Conservation (phyloP, 2,797 vertebrate genomes). For the Poecilia wingei region DNA sequence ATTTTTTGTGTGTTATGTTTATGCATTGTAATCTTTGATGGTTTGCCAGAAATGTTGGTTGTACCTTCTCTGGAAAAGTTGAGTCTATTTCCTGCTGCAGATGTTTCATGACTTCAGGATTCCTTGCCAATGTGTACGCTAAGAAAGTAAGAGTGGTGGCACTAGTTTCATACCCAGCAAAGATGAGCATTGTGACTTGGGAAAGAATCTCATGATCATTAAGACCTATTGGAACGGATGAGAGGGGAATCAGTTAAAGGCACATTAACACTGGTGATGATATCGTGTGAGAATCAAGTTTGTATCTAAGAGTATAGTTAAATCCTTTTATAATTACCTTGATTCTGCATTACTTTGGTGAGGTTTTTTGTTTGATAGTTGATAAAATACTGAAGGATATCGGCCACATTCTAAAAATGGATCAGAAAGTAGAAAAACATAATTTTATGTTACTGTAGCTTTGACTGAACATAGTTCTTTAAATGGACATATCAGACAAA, state of each 20-base stretch:
- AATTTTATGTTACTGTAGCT: not conserved
- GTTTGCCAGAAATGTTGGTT: not conserved
- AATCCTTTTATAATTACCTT: conserved; percentile 14
- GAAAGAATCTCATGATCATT: conserved; percentile 84
- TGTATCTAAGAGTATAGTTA: not conserved
- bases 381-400: conserved; percentile 84
- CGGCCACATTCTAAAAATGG: conserved; percentile 56
- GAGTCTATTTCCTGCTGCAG: conserved; percentile 81
- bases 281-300: not conserved
- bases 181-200: conserved; percentile 76
- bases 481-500: too few species aligned
- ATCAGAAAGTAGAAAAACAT: not conserved
- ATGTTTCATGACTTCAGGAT: conserved; percentile 76
- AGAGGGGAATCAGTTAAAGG: not conserved
- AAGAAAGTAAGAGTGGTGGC: conserved; percentile 74
- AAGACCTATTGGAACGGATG: conserved; percentile 66
- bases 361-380: conserved; percentile 66
- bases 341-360: conserved; percentile 33
- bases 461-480: too few species aligned
- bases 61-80: conserved; percentile 80
- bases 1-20: not conserved
- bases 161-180: conserved; percentile 82
- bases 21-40: not conserved
- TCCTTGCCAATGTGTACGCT: conserved; percentile 78
- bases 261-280: conserved; percentile 30